Base-by-base conservation (phyloP, 92 coral and sea anemone species). In the Muricea muricata region DNA sequence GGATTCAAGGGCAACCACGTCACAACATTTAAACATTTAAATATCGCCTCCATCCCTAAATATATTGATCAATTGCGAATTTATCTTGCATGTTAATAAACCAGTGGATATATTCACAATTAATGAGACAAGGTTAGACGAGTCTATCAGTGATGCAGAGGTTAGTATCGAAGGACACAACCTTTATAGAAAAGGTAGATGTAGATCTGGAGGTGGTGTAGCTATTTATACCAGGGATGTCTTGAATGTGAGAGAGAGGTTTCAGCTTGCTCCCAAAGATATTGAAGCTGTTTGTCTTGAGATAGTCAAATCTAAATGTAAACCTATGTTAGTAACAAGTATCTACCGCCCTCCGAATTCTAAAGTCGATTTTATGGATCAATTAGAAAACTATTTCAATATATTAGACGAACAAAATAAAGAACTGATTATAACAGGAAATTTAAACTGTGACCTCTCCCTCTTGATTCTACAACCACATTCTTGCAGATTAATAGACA, bases 201-300 rank as follows among this genome's bases (percentile, higher is more conserved):
- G 79, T 23, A 45, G 78, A 29, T 9, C 17, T 7, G 87, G 87
- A 57, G 84, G 89, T 34, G 65, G 9, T 76, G 84, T 41, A 84
- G 81, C n/a, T n/a, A n/a, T n/a, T n/a, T n/a, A n/a, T n/a, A n/a
- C n/a, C n/a, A n/a, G n/a, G n/a, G n/a, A n/a, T 7, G 28, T 69
- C 73, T 60, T 85, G 9, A 61, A 55, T 24, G 70, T 86, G 15
- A 74, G 73, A 34, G 57, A 77, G 58, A 86, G 85, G 50, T 20
- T 28, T 13, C 20, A 79, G 17, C 80, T 58, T n/a, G 48, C 65
- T 48, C 80, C 80, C 23, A 26, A 28, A 23, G 10, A 23, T 17
- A 77, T 86, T 25, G 87, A 87, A 75, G 84, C 87, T 47, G 72
- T 82, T 12, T 86, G 65, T 86, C 68, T 90, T 1, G 93, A 90